Evolutionary conservation across 1,140 invertebrate genomes (phyloP).

Genomic region (Lycorma delicatula): DNA sequence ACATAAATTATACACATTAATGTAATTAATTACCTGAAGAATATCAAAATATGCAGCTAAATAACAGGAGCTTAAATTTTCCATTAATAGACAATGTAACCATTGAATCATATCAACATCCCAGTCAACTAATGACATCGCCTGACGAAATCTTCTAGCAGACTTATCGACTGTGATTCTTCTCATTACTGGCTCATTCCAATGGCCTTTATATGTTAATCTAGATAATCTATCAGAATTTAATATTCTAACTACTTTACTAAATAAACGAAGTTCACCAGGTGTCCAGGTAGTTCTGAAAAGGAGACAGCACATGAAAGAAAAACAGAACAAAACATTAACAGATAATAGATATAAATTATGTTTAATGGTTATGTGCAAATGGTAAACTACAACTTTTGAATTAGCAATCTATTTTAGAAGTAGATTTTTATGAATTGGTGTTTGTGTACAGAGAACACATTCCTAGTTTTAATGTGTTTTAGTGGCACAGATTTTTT

Average conservation of each 20-base stretch:
- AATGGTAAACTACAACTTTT: neutral
- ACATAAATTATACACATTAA: slow-evolving; percentile 3
- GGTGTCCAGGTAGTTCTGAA: slow-evolving; percentile 55
- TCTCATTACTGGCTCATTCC: slow-evolving; percentile 56
- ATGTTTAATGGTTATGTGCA: neutral
- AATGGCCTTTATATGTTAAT: slow-evolving; percentile 46
- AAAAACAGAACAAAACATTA: no score
- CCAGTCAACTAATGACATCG: slow-evolving; percentile 58
- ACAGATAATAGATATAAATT: neutral
- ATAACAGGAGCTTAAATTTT: slow-evolving; percentile 57
- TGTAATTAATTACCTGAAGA: slow-evolving; percentile 47
- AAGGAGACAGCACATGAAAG: no score
- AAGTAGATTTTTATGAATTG: neutral
- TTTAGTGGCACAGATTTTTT: neutral
- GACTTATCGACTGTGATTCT: slow-evolving; percentile 61
- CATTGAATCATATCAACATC: slow-evolving; percentile 64
- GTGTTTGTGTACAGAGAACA: neutral
- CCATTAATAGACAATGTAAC: slow-evolving; percentile 66
- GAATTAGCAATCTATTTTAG: neutral
- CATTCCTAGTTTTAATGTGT: neutral
- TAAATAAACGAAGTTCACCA: slow-evolving; percentile 56
- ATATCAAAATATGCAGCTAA: slow-evolving; percentile 71
- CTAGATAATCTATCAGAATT: slow-evolving; percentile 60
- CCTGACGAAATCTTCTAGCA: slow-evolving; percentile 53
- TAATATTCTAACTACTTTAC: slow-evolving; percentile 56